Base-by-base conservation (phyloP, 2,888 invertebrate genomes). In the Phania funesta region DNA sequence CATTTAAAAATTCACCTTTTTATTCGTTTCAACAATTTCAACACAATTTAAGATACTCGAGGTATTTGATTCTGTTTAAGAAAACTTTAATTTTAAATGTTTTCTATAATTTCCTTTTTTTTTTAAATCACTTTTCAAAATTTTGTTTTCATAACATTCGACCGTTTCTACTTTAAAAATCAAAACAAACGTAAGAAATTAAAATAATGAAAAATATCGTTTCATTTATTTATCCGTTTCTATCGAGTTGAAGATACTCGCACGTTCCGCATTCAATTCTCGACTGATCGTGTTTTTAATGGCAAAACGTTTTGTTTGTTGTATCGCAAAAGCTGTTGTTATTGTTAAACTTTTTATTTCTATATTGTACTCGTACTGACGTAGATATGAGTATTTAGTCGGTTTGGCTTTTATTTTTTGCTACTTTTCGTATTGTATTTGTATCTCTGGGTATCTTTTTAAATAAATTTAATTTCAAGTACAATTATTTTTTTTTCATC, bases 241-340 rank as follows among this genome's bases (percentile, higher is more conserved):
- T 38, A 13, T 38, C 35, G 3, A 16, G 1, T 70, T 82, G 56
- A 11, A 65, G 44, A 60, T 35, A 78, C 82, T 80, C 80, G 79
- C 80, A 71, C 81, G 84, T 82, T 84, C 79, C 84, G 83, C 85
- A 80, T 83, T 83, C 84, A 84, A 83, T 80, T 84, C 85, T 84
- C 84, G 68, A 86, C 86, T 86, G 85, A 84, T 81, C 85, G 78
- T 81, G 73, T 82, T 84, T 73, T 54, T 78, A 68, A 68, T 80
- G 75, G 82, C 83, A 73, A 84, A 83, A 84, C 71, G 67, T 82
- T 84, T 81, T 83, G n/a, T n/a, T n/a, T n/a, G n/a, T n/a, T n/a
- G 81, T 76, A 75, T 73, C 80, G 81, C 83, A 79, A 82, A 82
- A 83, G 83, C 80, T 78, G 68, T 77, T 80, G 74, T 70, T 70